These are phyloP conservation scores for Chironomus striatipennis DNA, from an alignment of 1,140 invertebrate species.

Conservation along the genomic window DNA sequence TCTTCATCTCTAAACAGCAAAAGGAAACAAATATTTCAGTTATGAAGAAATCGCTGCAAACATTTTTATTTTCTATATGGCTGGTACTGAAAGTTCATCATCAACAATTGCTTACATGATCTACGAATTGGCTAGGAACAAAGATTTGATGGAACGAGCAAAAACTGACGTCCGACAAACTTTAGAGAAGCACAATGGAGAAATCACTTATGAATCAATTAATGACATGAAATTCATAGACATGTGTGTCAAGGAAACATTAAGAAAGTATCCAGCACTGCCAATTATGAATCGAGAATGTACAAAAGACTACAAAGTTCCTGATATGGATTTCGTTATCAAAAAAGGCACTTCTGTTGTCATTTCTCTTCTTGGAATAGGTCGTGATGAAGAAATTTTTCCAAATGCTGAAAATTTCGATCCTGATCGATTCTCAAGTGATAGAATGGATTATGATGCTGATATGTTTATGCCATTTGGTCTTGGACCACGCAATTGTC, in stretches of 20 bases:
- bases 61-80: conserved; percentile 48
- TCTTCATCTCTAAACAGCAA: not conserved
- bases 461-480: conserved; percentile 51
- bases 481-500: conserved; percentile 46
- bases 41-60: conserved; percentile 43
- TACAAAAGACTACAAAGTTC: conserved; percentile 39
- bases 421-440: conserved; percentile 43
- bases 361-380: conserved; percentile 36
- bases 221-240: conserved; percentile 43
- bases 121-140: conserved; percentile 48
- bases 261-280: conserved; percentile 41
- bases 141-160: conserved; percentile 47
- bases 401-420: conserved; percentile 48
- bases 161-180: conserved; percentile 47
- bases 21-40: conserved; percentile 28
- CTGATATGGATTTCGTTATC: conserved; percentile 33
- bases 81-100: conserved; percentile 53
- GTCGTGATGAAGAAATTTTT: conserved; percentile 45
- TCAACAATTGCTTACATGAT: conserved; percentile 44
- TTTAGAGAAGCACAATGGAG: conserved; percentile 37
- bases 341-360: conserved; percentile 36
- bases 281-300: conserved; percentile 31
- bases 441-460: conserved; percentile 39
- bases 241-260: conserved; percentile 40
- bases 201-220: conserved; percentile 42